These are phyloP conservation scores for Corythaixoides concolor DNA, from an alignment of 2,113 vertebrate species.

Conservation along the genomic window DNA sequence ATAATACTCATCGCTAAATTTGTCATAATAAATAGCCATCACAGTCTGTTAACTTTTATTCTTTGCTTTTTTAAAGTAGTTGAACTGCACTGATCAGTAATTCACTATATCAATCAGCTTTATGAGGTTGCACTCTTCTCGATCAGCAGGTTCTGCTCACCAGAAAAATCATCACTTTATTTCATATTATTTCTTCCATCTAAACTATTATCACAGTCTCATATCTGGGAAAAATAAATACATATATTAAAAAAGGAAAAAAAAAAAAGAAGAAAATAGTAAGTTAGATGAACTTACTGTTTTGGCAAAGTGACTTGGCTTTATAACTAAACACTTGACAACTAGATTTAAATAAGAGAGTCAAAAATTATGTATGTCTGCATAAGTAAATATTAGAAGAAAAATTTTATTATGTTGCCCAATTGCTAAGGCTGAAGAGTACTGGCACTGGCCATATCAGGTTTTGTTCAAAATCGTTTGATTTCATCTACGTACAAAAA, in stretches of 20 bases:
- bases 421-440: not conserved
- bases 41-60: slow-evolving; percentile 19
- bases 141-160: not conserved
- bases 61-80: not conserved
- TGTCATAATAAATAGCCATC: not conserved
- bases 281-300: not conserved
- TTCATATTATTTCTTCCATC: not conserved
- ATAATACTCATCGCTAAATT: not conserved
- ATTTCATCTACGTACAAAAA: not conserved
- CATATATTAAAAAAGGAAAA: not conserved
- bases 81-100: not conserved
- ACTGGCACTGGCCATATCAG: not conserved
- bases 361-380: not conserved
- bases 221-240: not conserved
- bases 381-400: not conserved
- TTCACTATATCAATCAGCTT: not conserved
- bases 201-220: not conserved
- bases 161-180: not conserved
- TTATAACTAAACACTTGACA: not conserved
- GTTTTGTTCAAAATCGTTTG: not conserved
- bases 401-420: not conserved
- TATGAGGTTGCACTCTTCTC: not conserved
- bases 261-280: not conserved
- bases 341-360: not conserved
- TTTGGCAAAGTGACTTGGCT: not conserved